Conservation (phyloP, 2,797 vertebrate species). For the Arrhamphus sclerolepis region DNA sequence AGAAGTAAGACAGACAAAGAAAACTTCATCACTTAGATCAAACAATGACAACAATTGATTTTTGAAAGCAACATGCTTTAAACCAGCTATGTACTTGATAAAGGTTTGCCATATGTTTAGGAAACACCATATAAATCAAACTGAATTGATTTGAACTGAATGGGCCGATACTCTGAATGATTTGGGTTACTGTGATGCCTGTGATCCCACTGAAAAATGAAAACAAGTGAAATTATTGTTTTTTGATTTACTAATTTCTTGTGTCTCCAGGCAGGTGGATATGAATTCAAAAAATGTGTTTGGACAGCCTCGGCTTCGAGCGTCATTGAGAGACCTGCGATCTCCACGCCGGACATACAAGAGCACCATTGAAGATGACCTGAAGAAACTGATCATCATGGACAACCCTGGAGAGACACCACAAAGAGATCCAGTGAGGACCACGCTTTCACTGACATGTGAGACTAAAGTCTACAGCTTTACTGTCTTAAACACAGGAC, state of each 20-base stretch:
- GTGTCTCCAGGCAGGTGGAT: conserved; percentile 85
- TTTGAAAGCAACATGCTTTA: neutral
- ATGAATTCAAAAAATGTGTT: conserved; percentile 90
- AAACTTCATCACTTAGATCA: neutral
- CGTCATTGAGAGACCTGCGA: conserved; percentile 90
- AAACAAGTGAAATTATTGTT: neutral
- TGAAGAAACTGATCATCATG: conserved; percentile 95
- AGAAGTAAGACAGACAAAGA: conserved; percentile 63
- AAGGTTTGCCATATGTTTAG: no score
- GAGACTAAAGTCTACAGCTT: neutral
- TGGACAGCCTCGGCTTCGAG: conserved; percentile 89
- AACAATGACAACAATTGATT: no score
- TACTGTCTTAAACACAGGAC: neutral
- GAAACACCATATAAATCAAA: no score
- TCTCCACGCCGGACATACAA: conserved; percentile 90
- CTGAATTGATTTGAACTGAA: no score
- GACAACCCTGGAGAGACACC: conserved; percentile 81
- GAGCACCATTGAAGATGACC: conserved; percentile 92
- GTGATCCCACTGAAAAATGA: neutral
- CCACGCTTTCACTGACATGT: neutral
- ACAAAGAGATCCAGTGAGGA: conserved; percentile 80
- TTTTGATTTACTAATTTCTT: neutral
- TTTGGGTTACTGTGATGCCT: neutral
- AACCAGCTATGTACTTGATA: neutral
- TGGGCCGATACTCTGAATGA: neutral